Conservation (phyloP, 1,140 invertebrate genomes). For the Samia ricini region DNA sequence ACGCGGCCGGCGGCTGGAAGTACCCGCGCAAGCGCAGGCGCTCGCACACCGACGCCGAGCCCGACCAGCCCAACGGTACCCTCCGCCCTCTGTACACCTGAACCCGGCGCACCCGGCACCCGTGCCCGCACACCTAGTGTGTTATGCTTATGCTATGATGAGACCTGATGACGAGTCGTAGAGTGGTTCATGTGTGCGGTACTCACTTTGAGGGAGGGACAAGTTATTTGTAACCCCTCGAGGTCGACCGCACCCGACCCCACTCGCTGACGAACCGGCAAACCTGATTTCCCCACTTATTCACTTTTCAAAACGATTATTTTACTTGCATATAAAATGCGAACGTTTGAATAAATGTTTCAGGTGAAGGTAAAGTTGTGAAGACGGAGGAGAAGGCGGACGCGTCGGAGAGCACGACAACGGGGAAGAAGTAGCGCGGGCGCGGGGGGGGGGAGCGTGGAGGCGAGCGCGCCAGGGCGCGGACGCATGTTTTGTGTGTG, state of each 20-base stretch:
- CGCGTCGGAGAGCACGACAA: conserved; percentile 37
- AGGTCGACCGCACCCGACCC: background rate
- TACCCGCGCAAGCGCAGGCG: conserved; percentile 75
- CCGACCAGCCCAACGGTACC: conserved; percentile 64
- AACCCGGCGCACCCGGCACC: no score
- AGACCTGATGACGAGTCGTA: conserved; percentile 49
- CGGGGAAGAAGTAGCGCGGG: conserved; percentile 5
- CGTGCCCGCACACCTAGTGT: no score
- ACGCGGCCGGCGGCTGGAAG: conserved; percentile 61
- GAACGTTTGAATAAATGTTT: conserved; percentile 13
- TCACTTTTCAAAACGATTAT: background rate
- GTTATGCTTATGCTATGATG: no score
- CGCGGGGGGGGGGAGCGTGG: no score
- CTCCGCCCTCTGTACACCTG: background rate
- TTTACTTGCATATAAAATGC: background rate
- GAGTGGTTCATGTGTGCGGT: background rate
- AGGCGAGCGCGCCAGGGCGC: no score
- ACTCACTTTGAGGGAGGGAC: conserved; percentile 1
- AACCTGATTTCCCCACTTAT: conserved; percentile 35
- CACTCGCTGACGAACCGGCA: conserved; percentile 34
- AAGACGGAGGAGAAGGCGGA: conserved; percentile 74
- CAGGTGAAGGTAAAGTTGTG: conserved; percentile 73
- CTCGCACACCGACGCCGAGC: conserved; percentile 66
- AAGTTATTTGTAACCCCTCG: conserved; percentile 32
- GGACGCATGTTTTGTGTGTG: no score